Evolutionary conservation across 1,140 invertebrate species (phyloP).

Genomic region (Calliphora vicina): DNA sequence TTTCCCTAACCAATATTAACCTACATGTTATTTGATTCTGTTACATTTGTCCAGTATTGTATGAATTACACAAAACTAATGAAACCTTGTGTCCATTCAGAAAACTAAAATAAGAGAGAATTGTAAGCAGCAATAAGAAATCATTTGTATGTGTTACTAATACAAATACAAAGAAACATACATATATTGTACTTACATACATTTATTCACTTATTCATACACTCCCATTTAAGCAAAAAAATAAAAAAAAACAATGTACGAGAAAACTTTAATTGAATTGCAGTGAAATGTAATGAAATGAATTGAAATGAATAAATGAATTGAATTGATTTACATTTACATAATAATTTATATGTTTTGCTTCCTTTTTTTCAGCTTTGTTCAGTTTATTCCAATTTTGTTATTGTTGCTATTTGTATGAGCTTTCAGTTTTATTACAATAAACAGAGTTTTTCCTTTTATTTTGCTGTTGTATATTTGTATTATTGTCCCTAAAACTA

Average conservation of each 20-base stretch:
- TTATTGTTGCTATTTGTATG: not conserved
- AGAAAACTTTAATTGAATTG: constrained; percentile 1
- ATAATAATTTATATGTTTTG: constrained; percentile 5
- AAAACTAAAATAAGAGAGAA: too few species aligned
- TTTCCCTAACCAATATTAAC: too few species aligned
- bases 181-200: too few species aligned
- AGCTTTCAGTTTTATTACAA: not conserved
- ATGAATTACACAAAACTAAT: too few species aligned
- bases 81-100: too few species aligned
- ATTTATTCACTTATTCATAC: too few species aligned
- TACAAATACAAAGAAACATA: too few species aligned
- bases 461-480: not conserved
- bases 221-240: not conserved
- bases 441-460: not conserved
- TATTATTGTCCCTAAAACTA: not conserved
- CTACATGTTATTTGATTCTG: too few species aligned
- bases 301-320: constrained; percentile 14
- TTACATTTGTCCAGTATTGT: too few species aligned
- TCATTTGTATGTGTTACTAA: too few species aligned
- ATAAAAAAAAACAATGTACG: not conserved
- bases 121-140: too few species aligned
- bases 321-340: constrained; percentile 17
- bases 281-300: not conserved
- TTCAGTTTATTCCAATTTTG: not conserved
- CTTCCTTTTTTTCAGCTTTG: not conserved